A percentile compares a stretch with the other conserved stretches of the same genome.
phyloP scores from a whole-genome alignment of 1,140 invertebrate genomes.

The Ostrea denselamellosa region DNA sequence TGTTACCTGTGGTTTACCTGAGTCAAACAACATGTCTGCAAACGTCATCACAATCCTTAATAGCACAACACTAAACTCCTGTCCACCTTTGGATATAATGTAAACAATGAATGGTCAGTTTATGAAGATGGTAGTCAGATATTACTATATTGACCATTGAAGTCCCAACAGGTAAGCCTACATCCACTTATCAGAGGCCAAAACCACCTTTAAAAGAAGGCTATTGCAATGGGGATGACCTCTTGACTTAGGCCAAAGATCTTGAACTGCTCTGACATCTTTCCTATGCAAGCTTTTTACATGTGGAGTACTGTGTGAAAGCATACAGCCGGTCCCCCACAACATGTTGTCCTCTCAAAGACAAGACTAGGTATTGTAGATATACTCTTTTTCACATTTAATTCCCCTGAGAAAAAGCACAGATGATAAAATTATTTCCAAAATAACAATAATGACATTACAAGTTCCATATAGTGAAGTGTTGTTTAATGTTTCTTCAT shows the following conservation, averaged over 20 bases:
- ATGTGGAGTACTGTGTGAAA: not conserved
- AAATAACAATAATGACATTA: no score
- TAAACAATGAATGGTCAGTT: not conserved
- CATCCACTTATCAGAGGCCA: not conserved
- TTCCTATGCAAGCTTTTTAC: not conserved
- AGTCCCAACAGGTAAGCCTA: not conserved
- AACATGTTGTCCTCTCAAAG: not conserved
- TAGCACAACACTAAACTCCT: not conserved
- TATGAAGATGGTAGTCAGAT: not conserved
- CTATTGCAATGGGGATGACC: not conserved
- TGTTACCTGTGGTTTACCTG: not conserved
- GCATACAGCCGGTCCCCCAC: not conserved
- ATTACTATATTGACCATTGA: not conserved
- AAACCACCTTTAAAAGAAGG: not conserved
- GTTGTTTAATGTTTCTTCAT: no score
- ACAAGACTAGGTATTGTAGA: no score
- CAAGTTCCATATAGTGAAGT: no score
- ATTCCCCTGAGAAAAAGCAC: conserved; percentile 1
- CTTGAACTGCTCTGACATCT: not conserved
- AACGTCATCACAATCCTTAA: not conserved
- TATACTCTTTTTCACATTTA: not conserved
- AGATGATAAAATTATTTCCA: not conserved
- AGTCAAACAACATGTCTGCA: not conserved
- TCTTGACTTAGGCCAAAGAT: not conserved
- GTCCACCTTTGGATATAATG: not conserved